Evolutionary conservation across 2,113 vertebrate genomes (phyloP), one percentile per base, ranked within the genome.

Genomic region (Hypocryptadius cinnamomeus): DNA sequence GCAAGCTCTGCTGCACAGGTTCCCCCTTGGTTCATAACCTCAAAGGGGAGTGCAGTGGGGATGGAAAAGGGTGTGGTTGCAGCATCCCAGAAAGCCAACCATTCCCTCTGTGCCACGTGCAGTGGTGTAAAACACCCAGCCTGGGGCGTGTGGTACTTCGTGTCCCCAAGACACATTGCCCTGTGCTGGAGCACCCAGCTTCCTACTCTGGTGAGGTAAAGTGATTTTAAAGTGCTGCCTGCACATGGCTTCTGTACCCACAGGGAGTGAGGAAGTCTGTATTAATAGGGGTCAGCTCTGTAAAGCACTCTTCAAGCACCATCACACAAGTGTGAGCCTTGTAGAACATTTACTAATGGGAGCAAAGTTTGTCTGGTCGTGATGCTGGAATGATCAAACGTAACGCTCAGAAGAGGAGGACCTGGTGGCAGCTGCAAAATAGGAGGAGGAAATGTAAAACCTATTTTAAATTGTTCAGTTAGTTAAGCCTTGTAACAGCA

Each of bases 51-150:
- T 1, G 24, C 64, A 6, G 57, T 5, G 30, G n/a, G 24, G 27
- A 7, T 8, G 44, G 60, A 20, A 3, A 9, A 20, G 30, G 14
- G 5, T 13, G 74, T 66, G 27, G 37, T 2, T 15, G 25, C 76
- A 13, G 4, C n/a, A 4, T 16, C 2, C 54, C 16, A 30, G 27
- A 10, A 8, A 48, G 24, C 45, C 8, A 45, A 0, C 3, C 9
- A 1, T 10, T 7, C 1, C 23, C 2, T 5, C 13, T 8, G 57
- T 14, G 1, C 72, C 33, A 0, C 2, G 25, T 7, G 56, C 9
- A 61, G 39, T 20, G 87, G 40, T 27, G 78, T 53, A 3, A 19
- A 54, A 54, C 78, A 54, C 45, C 87, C 42, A 10, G 5, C 10
- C 6, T 11, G 54, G 20, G 8, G 9, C 0, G 1, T 2, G 0